Percentiles rank a stretch among this genome's conserved stretches.
Conservation (phyloP, 2,797 vertebrate species). For the Crocodylus rhombifer region DNA sequence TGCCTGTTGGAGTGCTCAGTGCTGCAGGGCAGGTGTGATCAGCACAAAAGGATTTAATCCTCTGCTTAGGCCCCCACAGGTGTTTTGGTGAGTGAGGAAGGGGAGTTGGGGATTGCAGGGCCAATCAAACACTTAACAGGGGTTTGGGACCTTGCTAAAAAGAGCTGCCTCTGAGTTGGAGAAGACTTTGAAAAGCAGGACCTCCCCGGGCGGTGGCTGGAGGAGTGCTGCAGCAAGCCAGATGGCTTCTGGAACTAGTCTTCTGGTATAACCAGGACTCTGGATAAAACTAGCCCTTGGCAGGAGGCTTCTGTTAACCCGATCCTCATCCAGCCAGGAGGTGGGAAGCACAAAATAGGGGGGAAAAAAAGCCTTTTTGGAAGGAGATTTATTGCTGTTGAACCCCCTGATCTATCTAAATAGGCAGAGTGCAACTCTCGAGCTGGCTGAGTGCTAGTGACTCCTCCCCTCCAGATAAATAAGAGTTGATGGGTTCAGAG, state of each 20-base stretch:
- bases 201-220: neutral
- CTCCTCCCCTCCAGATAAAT: neutral
- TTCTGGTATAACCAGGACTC: neutral
- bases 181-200: neutral
- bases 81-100: neutral
- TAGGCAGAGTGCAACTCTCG: neutral
- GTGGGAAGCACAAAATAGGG: constrained; percentile 55
- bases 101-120: accelerated
- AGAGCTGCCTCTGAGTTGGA: neutral
- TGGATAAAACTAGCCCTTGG: constrained; percentile 48
- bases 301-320: constrained; percentile 16
- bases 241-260: neutral
- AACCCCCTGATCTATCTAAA: neutral
- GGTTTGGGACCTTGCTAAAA: neutral
- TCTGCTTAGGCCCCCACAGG: neutral
- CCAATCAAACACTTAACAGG: accelerated
- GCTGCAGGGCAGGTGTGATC: neutral
- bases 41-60: neutral
- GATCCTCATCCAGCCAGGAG: constrained; percentile 52
- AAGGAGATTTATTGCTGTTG: constrained; percentile 48
- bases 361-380: constrained; percentile 28
- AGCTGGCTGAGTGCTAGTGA: neutral
- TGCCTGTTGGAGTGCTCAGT: neutral
- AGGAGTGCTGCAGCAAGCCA: neutral
- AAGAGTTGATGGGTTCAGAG: constrained; percentile 23